Base-by-base conservation (phyloP, 2,888 invertebrate genomes). In the Chloromyia formosa region DNA sequence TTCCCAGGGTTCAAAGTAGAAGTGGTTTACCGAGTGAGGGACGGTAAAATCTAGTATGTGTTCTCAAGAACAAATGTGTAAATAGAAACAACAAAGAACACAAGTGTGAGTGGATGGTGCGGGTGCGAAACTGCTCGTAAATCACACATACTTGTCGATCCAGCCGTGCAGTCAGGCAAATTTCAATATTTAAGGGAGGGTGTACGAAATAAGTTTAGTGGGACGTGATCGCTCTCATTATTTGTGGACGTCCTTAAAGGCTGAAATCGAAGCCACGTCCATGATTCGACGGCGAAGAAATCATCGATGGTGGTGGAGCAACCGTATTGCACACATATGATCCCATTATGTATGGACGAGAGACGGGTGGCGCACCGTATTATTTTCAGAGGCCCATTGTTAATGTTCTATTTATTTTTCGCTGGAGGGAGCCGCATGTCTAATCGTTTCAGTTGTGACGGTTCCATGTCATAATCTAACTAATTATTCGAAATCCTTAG, bases 201-300 rank as follows among this genome's bases (percentile, higher is more conserved):
- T 16, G 56, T 18, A 69, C 16, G 71, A 58, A 56, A 56, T 35
- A 40, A 56, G 35, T 27, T 71, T 56, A 56, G 40, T 58, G 71
- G 71, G 71, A 71, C 58, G 71, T 71, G 71, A 56, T 20, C 16
- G 16, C 22, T 71, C 71, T 40, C 56, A 56, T 56, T 71, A 69
- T 69, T n/a, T 71, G 71, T 40, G 53, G 40, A 56, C 40, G 20
- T 56, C 40, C 71, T 35, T 35, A 35, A 40, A 56, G 18, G 56
- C 40, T n/a, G 49, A 76, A 76, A 75, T 60, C 62, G 73, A 56
- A 74, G 74, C 74, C 76, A 73, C 74, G 74, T 74, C 74, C 73
- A 76, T 75, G 73, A 66, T 72, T 75, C 73, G 74, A 56, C 49
- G 3, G 10, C 16, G 49, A 35, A 35, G 27, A 35, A 35, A 35